Base-by-base conservation (phyloP, 2,888 invertebrate species). In the Drosophila phalerata region DNA sequence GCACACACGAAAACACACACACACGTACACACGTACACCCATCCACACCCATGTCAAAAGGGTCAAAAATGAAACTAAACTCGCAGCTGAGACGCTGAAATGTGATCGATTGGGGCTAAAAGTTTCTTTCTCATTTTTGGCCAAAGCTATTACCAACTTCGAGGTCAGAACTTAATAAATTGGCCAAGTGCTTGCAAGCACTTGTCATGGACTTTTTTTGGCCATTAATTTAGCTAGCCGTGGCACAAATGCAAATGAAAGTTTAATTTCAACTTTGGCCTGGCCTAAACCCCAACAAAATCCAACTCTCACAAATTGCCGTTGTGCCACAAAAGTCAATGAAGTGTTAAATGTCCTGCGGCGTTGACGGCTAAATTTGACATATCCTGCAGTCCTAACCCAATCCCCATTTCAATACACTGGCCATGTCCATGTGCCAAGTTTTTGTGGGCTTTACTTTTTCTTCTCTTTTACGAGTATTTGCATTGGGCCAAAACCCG, bases 271-370 rank as follows among this genome's bases (percentile, higher is more conserved):
- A 57, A 43, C 34, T 52, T 60, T 49, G 30, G 34, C 25, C 45
- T 45, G 42, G 28, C 38, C 42, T 17, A 17, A 52, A 15, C 15
- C 37, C 17, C 9, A 11, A 17, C 22, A 25, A 8, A 8, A 30
- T 13, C n/a, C 8, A 17, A n/a, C 4, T 10, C 25, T 13, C 5
- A 42, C 42, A 55, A 55, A 42, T 55, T 55, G 47, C 37, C 34
- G 25, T 13, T 34, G 32, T 32, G 45, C 64, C 61, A 51, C 71
- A 84, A 77, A 77, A 85, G 78, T 78, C 85, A 85, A 87, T 89
- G 77, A 74, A 74, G 80, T 85, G 80, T 86, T 88, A 70, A 88
- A 81, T 84, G 71, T 81, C 79, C 87, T 75, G 89, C 73, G 70
- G 84, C 53, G 63, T 43, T 61, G 60, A 57, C 73, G 40, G 53